phyloP scores from a whole-genome alignment of 1,140 invertebrate genomes.

The Thalassaphorura encarpata region DNA sequence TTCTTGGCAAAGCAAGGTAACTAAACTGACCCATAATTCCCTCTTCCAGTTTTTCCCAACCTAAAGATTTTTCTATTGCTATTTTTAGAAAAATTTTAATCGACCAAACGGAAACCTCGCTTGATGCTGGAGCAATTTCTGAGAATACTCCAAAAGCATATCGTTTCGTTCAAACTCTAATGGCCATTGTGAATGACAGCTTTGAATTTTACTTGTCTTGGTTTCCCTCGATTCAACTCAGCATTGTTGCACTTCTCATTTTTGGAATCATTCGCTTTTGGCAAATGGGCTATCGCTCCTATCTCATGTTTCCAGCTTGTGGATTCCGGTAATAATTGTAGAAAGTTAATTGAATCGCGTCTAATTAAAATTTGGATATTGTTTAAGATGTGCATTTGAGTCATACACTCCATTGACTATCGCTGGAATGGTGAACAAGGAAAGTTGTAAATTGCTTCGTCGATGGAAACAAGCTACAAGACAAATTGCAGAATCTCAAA shows the following conservation, averaged over 20 bases:
- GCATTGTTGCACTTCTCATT: not conserved
- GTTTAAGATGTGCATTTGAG: constrained; percentile 5
- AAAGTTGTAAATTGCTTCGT: not conserved
- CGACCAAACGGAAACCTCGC: not conserved
- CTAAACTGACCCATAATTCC: too few species aligned
- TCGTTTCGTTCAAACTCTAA: not conserved
- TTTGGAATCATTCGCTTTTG: not conserved
- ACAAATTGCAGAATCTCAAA: not conserved
- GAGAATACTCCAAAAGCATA: too few species aligned
- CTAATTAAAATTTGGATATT: too few species aligned
- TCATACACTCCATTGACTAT: not conserved
- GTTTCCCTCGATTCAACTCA: not conserved
- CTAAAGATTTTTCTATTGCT: not conserved
- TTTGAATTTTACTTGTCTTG: not conserved
- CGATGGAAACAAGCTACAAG: not conserved
- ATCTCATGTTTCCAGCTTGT: constrained; percentile 2
- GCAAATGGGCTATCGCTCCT: not conserved
- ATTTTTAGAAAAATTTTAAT: not conserved
- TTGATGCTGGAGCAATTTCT: not conserved
- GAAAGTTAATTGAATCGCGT: too few species aligned
- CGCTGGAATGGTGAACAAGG: constrained; percentile 2
- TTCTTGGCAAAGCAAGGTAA: not conserved
- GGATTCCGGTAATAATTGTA: too few species aligned
- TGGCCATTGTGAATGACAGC: not conserved
- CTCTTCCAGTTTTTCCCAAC: too few species aligned